These are phyloP conservation scores for Silurus aristotelis DNA, from an alignment of 2,797 vertebrate species.

Conservation along the genomic window DNA sequence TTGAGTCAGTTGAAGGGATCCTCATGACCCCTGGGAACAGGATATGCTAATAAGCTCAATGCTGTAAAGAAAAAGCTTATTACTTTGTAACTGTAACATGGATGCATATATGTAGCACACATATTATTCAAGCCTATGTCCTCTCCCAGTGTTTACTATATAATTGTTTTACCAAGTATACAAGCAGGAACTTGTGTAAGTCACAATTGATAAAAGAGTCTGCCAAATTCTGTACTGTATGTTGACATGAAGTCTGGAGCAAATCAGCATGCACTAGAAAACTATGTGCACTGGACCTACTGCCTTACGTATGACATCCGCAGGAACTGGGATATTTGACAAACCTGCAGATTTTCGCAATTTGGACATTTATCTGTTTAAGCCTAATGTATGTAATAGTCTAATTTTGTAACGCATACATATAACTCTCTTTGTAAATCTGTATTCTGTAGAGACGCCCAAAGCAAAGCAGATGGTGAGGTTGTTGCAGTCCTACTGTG, in stretches of 20 bases:
- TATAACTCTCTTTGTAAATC: background rate
- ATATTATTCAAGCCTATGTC: background rate
- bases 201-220: background rate
- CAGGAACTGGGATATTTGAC: background rate
- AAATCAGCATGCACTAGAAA: slow-evolving; percentile 2
- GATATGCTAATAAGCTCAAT: background rate
- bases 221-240: background rate
- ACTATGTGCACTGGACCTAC: background rate
- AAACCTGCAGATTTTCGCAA: slow-evolving; percentile 11
- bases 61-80: background rate
- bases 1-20: background rate
- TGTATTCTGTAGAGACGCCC: slow-evolving; percentile 20
- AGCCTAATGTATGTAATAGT: slow-evolving; percentile 14
- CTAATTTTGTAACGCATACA: background rate
- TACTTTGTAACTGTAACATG: background rate
- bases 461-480: slow-evolving; percentile 33
- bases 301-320: background rate
- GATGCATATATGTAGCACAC: too few species aligned
- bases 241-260: background rate
- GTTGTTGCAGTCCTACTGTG: slow-evolving; percentile 22
- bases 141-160: background rate
- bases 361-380: background rate
- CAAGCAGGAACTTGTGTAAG: background rate
- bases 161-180: background rate
- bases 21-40: background rate